phyloP scores from a whole-genome alignment of 2,888 invertebrate species.

The Aphelenchoides bicaudatus region DNA sequence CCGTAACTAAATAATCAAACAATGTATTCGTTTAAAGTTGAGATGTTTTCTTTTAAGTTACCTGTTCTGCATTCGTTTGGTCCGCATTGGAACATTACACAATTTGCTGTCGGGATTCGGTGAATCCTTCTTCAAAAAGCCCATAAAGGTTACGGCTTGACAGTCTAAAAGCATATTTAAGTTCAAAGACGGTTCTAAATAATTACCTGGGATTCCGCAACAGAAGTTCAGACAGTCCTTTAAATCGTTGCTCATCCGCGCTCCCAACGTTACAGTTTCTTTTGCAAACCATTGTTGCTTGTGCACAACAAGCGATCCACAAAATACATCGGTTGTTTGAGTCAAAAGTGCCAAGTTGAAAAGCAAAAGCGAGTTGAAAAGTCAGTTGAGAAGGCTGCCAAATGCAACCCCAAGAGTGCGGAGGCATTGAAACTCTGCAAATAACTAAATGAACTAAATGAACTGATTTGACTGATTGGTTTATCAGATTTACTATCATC shows the following conservation, averaged over 20 bases:
- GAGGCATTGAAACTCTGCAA: too few species aligned
- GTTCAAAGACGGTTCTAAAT: not conserved
- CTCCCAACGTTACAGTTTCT: conserved; percentile 37
- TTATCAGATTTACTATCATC: too few species aligned
- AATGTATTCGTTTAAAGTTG: too few species aligned
- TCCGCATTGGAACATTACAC: conserved; percentile 28
- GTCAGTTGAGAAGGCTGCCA: too few species aligned
- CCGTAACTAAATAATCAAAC: too few species aligned
- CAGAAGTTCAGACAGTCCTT: conserved; percentile 49
- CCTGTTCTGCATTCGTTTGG: conserved; percentile 17
- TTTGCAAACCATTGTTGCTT: conserved; percentile 49
- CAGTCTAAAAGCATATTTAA: conserved; percentile 25
- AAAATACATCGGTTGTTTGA: conserved; percentile 41
- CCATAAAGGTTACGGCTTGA: conserved; percentile 34
- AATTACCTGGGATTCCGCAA: conserved; percentile 48
- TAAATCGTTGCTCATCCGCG: conserved; percentile 43
- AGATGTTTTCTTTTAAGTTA: too few species aligned
- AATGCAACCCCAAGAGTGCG: too few species aligned
- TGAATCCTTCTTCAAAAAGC: conserved; percentile 23
- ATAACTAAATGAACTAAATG: too few species aligned
- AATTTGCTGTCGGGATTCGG: conserved; percentile 25
- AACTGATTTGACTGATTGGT: too few species aligned
- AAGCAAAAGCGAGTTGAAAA: too few species aligned
- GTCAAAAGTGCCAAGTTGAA: too few species aligned
- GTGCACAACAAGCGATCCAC: conserved; percentile 44